A percentile compares a stretch with the other conserved stretches of the same genome.
Evolutionary conservation across 2,888 invertebrate species (phyloP).

Genomic region (Cryptocephalus primarius): DNA sequence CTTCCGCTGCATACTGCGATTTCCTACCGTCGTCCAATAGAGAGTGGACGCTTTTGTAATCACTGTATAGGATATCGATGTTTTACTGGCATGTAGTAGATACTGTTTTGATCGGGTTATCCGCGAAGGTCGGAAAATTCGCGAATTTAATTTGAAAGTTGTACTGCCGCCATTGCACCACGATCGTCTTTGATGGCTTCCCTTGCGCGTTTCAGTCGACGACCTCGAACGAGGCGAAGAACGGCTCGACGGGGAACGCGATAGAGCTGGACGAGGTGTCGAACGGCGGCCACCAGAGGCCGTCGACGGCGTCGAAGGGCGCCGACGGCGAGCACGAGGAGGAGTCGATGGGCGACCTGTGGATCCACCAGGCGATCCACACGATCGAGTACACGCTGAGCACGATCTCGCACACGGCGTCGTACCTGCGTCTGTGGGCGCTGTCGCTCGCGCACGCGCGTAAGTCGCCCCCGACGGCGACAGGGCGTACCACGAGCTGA

Average conservation of each 20-base stretch:
- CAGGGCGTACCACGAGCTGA: too few relatives aligned
- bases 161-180: too few relatives aligned
- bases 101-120: too few relatives aligned
- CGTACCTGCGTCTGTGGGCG: conserved; percentile 93
- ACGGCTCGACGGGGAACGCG: conserved; percentile 28
- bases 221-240: conserved; percentile 5
- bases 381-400: conserved; percentile 95
- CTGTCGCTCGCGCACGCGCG: conserved; percentile 91
- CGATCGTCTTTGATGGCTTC: too few relatives aligned
- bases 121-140: too few relatives aligned
- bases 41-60: too few relatives aligned
- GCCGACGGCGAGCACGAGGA: conserved; percentile 40
- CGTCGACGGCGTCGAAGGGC: conserved; percentile 17
- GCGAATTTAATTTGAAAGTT: too few relatives aligned
- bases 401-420: conserved; percentile 94
- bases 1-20: too few relatives aligned
- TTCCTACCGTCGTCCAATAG: too few relatives aligned
- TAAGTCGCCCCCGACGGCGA: conserved; percentile 39
- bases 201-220: not conserved
- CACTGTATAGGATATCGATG: too few relatives aligned
- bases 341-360: conserved; percentile 73
- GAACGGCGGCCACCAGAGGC: conserved; percentile 12
- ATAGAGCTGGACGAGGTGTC: conserved; percentile 47
- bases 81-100: too few relatives aligned
- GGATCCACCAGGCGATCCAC: conserved; percentile 91